A percentile compares a stretch with the other conserved stretches of the same genome.
phyloP scores from a whole-genome alignment of 2,113 vertebrate species.

The Nasalis larvatus region DNA sequence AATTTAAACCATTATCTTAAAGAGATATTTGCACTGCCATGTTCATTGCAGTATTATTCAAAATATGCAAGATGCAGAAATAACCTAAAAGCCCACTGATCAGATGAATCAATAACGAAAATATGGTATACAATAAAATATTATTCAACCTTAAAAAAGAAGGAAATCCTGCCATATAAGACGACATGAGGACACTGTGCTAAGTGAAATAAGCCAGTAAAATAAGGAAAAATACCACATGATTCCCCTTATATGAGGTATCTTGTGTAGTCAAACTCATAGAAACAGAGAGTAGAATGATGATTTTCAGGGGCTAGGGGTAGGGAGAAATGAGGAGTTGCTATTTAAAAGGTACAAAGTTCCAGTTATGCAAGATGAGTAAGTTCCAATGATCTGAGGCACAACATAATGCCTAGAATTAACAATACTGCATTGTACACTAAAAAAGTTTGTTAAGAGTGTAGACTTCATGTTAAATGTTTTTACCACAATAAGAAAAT shows the following conservation, averaged over 20 bases:
- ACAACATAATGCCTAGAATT: not conserved
- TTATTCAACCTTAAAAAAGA: not conserved
- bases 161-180: not conserved
- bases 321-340: too few relatives aligned
- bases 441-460: not conserved
- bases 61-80: not conserved
- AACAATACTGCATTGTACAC: not conserved
- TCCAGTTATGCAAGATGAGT: not conserved
- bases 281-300: not conserved
- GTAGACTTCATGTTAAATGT: not conserved
- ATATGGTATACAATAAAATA: not conserved
- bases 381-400: not conserved
- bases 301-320: too few relatives aligned
- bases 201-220: not conserved
- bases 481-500: not conserved
- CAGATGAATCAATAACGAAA: not conserved
- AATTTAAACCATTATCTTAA: not conserved
- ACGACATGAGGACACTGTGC: not conserved
- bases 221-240: not conserved
- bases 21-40: not conserved
- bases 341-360: not conserved
- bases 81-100: not conserved
- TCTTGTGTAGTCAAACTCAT: not conserved
- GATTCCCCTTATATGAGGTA: not conserved
- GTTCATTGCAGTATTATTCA: not conserved